Base-by-base conservation (phyloP, 2,797 vertebrate genomes). In the Peromyscus nudipes region DNA sequence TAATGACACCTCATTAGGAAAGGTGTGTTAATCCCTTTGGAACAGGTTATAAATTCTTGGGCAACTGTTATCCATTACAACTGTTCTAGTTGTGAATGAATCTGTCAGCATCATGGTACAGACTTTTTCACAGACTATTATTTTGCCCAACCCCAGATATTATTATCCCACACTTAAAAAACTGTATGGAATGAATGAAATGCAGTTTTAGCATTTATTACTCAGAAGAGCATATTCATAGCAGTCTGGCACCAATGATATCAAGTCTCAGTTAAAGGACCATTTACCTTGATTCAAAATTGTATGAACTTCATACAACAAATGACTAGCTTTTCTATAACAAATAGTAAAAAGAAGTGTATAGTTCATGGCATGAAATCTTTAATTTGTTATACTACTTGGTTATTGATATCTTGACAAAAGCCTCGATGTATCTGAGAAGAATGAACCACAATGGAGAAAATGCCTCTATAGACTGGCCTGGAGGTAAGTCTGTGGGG, bases 11-110 rank as follows among this genome's bases (percentile, higher is more conserved):
- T 27, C 37, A 1, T 86, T 60, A 67, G 12, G n/a, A 55, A 89
- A 71, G 17, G 8, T 2, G 79, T 83, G 4, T 83, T 73, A 64
- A 34, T 91, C 96, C 96, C 97, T 83, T 90, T 40, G 86, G 43
- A 88, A 21, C 19, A 62, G 14, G 25, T 73, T 55, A 62, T 55
- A 0, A 80, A 46, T 46, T 92, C 14, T 46, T 57, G 3, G 8
- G 13, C 62, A 77, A 77, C 0, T 86, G 3, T 25, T 62, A 55
- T 82, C 52, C 2, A 31, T 40, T 52, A 1, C 13, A 88, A 4
- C 76, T 49, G 10, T 64, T 46, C 25, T 21, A 27, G 13, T 11
- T 75, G 4, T 34, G 21, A 49, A 75, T 82, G 23, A 82, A 16
- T 65, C 60, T 84, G 27, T 31, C 17, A 29, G 14, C 7, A 64